Evolutionary conservation across 2,797 vertebrate species (phyloP), one percentile per base, ranked within the genome.

Genomic region (Tenualosa thibaudeaui): DNA sequence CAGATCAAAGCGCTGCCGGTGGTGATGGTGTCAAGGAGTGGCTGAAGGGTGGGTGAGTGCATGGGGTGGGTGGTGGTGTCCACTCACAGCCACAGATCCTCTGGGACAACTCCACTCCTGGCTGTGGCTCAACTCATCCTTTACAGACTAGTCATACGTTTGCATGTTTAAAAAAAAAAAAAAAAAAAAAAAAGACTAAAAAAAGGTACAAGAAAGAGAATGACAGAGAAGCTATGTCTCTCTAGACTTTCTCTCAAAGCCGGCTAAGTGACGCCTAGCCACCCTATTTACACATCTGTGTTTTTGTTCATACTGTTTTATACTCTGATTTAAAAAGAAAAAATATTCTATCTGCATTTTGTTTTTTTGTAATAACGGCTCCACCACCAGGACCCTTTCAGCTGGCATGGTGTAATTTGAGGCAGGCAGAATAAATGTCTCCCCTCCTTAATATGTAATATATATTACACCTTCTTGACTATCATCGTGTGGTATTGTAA

Each of bases 161-260:
- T 75, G 68, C 68, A 75, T 75, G 37, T 13, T 4, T 0, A 68
- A 71, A n/a, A 37, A 71, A 0, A 40, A 40, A 15, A 4, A 68
- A 71, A n/a, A 37, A 71, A 0, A 40, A 40, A 15, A 5, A 17
- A 37, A 37, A 37, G 12, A 13, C 40, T 17, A 71, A 40, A 26
- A 3, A 5, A 71, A 71, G 5, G 3, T 5, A 37, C 3, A 19
- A 6, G 5, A 75, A 43, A 40, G 10, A 13, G 22, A 62, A 26
- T 10, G 60, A 26, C 60, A 7, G 24, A 24, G 60, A 62, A 71
- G 65, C 65, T 71, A 31, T 31, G 31, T 31, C 31, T 24, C 62
- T 75, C 68, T 75, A 75, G 31, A 43, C 40, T 40, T 31, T 75
- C 68, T 75, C 68, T 71, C 65, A 75, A 75, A 75, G 68, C 31